Evolutionary conservation across 2,888 invertebrate species (phyloP), one percentile per base, ranked within the genome.

Genomic region (Eupithecia centaureata): DNA sequence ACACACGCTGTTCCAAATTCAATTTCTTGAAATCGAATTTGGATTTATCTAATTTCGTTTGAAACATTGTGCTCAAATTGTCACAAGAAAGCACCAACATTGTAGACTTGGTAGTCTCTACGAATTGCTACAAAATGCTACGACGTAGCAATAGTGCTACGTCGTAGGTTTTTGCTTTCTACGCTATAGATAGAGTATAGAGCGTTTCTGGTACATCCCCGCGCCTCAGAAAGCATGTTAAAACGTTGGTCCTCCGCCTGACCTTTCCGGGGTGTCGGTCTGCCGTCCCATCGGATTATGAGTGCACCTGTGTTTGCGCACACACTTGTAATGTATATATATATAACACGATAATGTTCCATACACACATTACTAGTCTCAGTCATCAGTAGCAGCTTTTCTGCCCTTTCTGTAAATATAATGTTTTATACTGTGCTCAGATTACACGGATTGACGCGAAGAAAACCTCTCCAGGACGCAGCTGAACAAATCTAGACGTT

Each of bases 391-490:
- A 30, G 32, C 38, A 18, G 25, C 10, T 3, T n/a, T 28, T 13
- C 27, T 13, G 56, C 18, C 18, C 18, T 42, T 28, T 30, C 22
- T 54, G 18, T 28, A n/a, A n/a, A n/a, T n/a, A n/a, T 52, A 30
- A n/a, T 2, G 35, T 61, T 42, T 18, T 52, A 22, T 65, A 61
- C 61, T 65, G 38, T 62, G 62, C 27, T 42, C 38, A 62, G 38
- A 75, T 72, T 70, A 75, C 64, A 35, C 35, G 57, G 68, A 69
- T 70, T 70, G 73, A 67, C 68, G 70, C 52, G 57, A 66, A 47
- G 42, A 42, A 60, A 68, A 70, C 60, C 63, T 61, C 67, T 70
- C 60, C 57, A 47, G 32, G 15, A 12, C 3, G 13, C 35, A 42
- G 52, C 42, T 38, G 28, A 61, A 61, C 61, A n/a, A 63, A 57